These are phyloP conservation scores for Neotoma lepida DNA, from an alignment of 2,113 vertebrate species.

Conservation along the genomic window DNA sequence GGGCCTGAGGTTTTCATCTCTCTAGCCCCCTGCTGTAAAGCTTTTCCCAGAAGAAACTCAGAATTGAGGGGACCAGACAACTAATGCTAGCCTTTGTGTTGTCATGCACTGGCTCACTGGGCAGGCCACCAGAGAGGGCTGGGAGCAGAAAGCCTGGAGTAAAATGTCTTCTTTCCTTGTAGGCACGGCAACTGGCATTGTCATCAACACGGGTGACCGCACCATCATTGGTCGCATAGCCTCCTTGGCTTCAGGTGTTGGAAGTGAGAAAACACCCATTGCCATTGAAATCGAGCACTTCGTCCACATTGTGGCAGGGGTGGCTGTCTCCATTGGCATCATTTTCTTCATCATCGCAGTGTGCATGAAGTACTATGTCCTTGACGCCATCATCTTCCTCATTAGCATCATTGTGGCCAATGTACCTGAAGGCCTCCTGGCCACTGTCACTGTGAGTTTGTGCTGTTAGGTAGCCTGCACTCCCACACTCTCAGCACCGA, in stretches of 20 bases:
- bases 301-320: slow-evolving; percentile 87
- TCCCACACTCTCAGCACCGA: no score
- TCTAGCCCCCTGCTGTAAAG: background rate
- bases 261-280: slow-evolving; percentile 88
- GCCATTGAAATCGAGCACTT: slow-evolving; percentile 89
- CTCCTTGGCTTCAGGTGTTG: slow-evolving; percentile 85
- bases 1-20: background rate
- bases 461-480: background rate
- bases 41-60: background rate
- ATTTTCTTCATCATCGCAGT: slow-evolving; percentile 89
- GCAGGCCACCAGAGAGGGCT: background rate
- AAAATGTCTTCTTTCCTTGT: background rate
- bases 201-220: slow-evolving; percentile 88
- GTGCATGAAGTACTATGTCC: slow-evolving; percentile 83
- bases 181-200: slow-evolving; percentile 87
- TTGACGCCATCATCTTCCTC: slow-evolving; percentile 89
- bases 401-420: slow-evolving; percentile 91
- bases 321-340: slow-evolving; percentile 85
- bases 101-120: background rate
- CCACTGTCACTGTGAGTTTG: slow-evolving; percentile 88
- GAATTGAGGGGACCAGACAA: background rate
- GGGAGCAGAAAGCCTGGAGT: background rate
- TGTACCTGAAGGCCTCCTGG: slow-evolving; percentile 89
- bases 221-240: slow-evolving; percentile 89
- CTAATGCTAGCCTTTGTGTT: background rate